Conservation (phyloP, 2,888 invertebrate genomes). For the Drosophila paucipuncta region DNA sequence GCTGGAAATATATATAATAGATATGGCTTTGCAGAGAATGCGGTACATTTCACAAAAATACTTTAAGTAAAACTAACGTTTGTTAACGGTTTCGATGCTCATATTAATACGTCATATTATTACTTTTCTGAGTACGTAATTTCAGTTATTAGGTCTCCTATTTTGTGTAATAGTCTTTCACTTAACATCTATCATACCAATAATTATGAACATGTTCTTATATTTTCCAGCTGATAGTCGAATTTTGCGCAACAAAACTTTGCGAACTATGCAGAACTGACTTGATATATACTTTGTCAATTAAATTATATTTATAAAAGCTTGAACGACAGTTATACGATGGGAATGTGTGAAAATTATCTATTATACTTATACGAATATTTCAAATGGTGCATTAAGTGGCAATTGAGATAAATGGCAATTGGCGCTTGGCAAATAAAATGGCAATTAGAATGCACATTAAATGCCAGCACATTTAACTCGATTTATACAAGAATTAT, state of each 20-base stretch:
- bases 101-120: background rate
- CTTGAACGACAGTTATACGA: conserved; percentile 5
- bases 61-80: background rate
- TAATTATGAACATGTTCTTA: background rate
- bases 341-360: conserved; percentile 39
- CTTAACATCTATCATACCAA: background rate
- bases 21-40: background rate
- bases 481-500: conserved; percentile 30
- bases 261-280: background rate
- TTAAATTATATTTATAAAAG: background rate
- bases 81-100: background rate
- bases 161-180: background rate
- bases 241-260: background rate
- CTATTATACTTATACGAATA: conserved; percentile 23
- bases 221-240: background rate
- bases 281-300: conserved; percentile 6
- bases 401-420: conserved; percentile 41
- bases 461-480: conserved; percentile 41
- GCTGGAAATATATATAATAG: background rate
- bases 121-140: background rate
- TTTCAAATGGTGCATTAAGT: conserved; percentile 19
- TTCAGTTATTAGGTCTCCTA: background rate
- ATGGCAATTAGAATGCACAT: conserved; percentile 64
- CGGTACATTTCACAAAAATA: background rate
- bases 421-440: conserved; percentile 37